Percentiles rank a stretch among this genome's conserved stretches.
These are phyloP conservation scores for Drosophila phalerata DNA, from an alignment of 2,888 invertebrate genomes.

Conservation along the genomic window DNA sequence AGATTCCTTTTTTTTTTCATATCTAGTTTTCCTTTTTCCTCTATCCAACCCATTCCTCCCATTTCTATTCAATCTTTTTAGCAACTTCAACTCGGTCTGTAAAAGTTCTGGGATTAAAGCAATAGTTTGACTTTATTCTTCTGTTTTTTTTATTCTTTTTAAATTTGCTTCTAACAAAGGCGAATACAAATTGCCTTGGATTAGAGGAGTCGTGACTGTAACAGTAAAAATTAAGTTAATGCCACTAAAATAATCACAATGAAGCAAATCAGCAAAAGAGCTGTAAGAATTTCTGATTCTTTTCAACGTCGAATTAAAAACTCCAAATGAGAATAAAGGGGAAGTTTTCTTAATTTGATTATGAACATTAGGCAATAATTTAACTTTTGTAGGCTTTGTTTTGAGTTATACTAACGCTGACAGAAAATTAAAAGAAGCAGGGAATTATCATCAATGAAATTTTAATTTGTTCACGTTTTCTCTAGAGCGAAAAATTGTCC, in stretches of 20 bases:
- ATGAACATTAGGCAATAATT: not conserved
- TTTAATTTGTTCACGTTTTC: too few species aligned
- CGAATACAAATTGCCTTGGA: constrained; percentile 55
- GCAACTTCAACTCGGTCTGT: constrained; percentile 19
- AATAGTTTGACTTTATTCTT: constrained; percentile 17
- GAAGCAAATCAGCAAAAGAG: constrained; percentile 15
- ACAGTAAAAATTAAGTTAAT: constrained; percentile 46
- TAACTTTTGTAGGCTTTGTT: not conserved
- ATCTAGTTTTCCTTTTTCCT: not conserved
- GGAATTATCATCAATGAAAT: not conserved
- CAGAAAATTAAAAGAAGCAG: not conserved
- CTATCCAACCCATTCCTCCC: too few species aligned
- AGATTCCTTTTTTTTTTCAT: constrained; percentile 23
- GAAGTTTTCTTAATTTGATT: not conserved
- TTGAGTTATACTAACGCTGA: not conserved
- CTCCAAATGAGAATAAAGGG: not conserved
- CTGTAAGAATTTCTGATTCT: constrained; percentile 22
- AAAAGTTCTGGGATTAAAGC: constrained; percentile 40
- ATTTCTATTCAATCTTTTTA: not conserved
- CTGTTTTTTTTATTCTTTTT: constrained; percentile 8
- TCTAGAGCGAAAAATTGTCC: too few species aligned
- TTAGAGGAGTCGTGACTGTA: constrained; percentile 55
- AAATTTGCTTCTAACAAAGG: constrained; percentile 24
- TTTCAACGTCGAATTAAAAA: not conserved
- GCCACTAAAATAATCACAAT: constrained; percentile 48